phyloP scores from a whole-genome alignment of 2,113 vertebrate species.

The Macquaria ambigua region DNA sequence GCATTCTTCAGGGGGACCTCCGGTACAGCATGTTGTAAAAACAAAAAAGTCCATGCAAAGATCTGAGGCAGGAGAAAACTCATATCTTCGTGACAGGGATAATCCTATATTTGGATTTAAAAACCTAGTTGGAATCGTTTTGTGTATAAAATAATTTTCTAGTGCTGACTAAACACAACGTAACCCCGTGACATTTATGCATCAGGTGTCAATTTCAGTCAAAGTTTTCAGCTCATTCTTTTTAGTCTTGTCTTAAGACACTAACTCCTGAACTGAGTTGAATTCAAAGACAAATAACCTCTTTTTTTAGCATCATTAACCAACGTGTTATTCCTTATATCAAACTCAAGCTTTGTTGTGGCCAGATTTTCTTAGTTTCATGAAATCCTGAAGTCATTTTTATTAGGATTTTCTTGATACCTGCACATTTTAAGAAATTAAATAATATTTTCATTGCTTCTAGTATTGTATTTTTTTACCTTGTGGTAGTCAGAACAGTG shows the following conservation, averaged over 20 bases:
- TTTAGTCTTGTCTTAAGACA: neutral
- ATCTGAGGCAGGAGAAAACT: neutral
- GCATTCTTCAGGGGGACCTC: conserved; percentile 48
- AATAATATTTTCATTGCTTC: too few species aligned
- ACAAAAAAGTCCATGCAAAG: neutral
- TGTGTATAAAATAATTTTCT: neutral
- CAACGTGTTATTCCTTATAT: neutral
- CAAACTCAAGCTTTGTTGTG: neutral
- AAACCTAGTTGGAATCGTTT: neutral
- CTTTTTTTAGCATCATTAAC: neutral
- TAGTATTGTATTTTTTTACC: too few species aligned
- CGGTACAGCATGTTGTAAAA: conserved; percentile 41
- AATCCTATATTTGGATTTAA: neutral
- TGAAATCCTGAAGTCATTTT: neutral
- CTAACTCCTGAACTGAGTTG: neutral
- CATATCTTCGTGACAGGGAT: neutral
- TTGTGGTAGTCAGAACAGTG: neutral
- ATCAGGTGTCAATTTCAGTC: neutral
- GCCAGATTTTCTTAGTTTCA: neutral
- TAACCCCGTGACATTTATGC: neutral
- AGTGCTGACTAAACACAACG: neutral
- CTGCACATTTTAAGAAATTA: too few species aligned
- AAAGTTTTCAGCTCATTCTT: neutral
- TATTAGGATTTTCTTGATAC: neutral
- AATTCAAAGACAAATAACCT: neutral